phyloP scores from a whole-genome alignment of 2,797 vertebrate species.

The Acrossocheilus wenchowensis region DNA sequence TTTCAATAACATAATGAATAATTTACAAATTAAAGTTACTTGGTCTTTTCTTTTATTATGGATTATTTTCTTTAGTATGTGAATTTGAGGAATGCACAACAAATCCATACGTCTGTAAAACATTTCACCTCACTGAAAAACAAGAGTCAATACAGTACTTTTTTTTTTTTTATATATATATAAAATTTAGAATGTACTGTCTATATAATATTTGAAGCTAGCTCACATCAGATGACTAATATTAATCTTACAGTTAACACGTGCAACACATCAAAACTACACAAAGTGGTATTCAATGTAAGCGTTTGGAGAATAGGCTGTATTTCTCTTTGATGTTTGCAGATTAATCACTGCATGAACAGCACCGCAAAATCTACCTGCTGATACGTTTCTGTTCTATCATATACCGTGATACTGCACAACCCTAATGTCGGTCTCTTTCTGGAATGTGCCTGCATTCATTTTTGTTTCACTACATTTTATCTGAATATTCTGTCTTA shows the following conservation, averaged over 20 bases:
- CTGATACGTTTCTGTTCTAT: background rate
- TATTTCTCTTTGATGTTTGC: background rate
- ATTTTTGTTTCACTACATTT: slow-evolving; percentile 35
- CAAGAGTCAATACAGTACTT: background rate
- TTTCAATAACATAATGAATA: no score
- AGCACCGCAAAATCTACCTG: background rate
- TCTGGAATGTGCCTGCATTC: slow-evolving; percentile 47
- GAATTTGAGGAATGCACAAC: background rate
- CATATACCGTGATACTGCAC: background rate
- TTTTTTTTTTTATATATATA: background rate
- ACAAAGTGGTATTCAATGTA: background rate
- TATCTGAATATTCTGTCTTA: slow-evolving; percentile 31
- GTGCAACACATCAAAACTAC: background rate
- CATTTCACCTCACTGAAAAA: background rate
- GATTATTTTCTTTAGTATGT: background rate
- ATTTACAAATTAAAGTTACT: background rate
- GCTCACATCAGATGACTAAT: background rate
- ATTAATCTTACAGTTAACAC: background rate
- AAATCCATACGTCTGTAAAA: background rate
- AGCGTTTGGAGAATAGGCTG: background rate
- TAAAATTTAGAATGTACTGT: background rate
- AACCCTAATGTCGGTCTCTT: background rate
- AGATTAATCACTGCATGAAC: background rate
- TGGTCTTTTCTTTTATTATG: background rate
- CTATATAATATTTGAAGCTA: background rate